Conservation (phyloP, 2,888 invertebrate genomes). For the Syrista parreyssii region DNA sequence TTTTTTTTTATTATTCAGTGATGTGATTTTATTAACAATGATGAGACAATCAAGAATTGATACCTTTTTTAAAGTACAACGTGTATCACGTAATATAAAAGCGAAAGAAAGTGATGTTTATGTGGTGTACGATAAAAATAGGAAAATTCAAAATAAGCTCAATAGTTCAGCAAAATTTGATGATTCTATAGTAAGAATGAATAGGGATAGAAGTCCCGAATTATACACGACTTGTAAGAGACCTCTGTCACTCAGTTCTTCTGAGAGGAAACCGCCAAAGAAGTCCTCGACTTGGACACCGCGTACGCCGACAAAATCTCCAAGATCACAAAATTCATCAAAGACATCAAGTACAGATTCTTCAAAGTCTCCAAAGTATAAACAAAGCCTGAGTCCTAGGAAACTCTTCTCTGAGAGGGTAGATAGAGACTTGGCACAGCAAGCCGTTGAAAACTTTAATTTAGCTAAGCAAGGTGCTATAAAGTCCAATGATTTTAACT, state of each 20-base stretch:
- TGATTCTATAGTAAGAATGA: neutral
- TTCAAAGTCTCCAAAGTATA: conserved; percentile 4
- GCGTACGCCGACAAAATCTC: neutral
- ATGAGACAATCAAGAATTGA: neutral
- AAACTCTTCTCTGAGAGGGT: conserved; percentile 28
- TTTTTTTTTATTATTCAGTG: neutral
- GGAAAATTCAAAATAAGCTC: neutral
- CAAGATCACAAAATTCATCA: conserved; percentile 3
- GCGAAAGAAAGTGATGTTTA: neutral
- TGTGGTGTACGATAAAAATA: neutral
- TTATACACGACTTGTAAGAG: neutral
- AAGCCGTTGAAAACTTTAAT: conserved; percentile 49
- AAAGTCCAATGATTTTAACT: conserved; percentile 41
- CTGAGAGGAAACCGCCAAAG: neutral
- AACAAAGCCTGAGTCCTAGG: conserved; percentile 14
- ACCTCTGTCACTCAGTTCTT: neutral
- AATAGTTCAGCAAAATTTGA: neutral
- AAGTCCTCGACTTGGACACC: neutral
- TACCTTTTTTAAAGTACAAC: neutral
- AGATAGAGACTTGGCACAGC: conserved; percentile 21
- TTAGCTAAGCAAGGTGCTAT: conserved; percentile 43
- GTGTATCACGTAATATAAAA: neutral
- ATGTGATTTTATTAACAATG: neutral
- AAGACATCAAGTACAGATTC: neutral
- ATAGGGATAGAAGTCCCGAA: neutral